phyloP scores from a whole-genome alignment of 2,888 invertebrate genomes.

The Agonopterix subpropinquella region DNA sequence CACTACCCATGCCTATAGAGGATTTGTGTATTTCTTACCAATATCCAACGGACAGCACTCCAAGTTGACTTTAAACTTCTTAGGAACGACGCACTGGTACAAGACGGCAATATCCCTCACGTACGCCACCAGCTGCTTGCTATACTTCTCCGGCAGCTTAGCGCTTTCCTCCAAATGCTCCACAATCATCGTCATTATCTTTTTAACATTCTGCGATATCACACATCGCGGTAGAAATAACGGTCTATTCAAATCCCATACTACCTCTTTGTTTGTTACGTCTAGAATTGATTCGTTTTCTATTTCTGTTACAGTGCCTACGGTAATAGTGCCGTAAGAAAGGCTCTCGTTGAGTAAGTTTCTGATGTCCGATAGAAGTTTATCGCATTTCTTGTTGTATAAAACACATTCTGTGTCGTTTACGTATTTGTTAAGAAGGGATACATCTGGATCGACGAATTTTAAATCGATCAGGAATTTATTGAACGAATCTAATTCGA shows the following conservation, averaged over 20 bases:
- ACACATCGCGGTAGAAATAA: constrained; percentile 60
- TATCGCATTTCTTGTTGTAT: constrained; percentile 66
- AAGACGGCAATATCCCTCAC: constrained; percentile 61
- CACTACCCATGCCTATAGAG: no score
- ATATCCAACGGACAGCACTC: constrained; percentile 62
- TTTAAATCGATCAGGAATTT: constrained; percentile 64
- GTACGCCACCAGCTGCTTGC: constrained; percentile 46
- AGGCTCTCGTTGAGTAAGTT: constrained; percentile 49
- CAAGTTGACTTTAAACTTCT: constrained; percentile 57
- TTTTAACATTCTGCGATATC: constrained; percentile 57
- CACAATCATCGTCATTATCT: constrained; percentile 48
- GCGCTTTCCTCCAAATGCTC: constrained; percentile 59
- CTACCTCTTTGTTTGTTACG: constrained; percentile 30
- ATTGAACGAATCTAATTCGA: constrained; percentile 61
- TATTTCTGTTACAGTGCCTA: constrained; percentile 30
- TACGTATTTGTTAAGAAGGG: constrained; percentile 60
- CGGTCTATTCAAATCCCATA: constrained; percentile 52
- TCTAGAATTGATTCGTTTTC: constrained; percentile 43
- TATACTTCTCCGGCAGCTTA: constrained; percentile 53
- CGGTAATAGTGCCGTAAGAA: constrained; percentile 44
- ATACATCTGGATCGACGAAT: constrained; percentile 50
- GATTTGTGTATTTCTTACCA: constrained; percentile 51
- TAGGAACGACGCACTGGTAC: constrained; percentile 62
- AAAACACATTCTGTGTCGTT: constrained; percentile 60
- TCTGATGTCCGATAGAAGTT: constrained; percentile 52